Percentiles rank a stretch among this genome's conserved stretches.
These are phyloP conservation scores for Onychostoma macrolepis DNA, from an alignment of 2,113 vertebrate genomes.

Conservation along the genomic window DNA sequence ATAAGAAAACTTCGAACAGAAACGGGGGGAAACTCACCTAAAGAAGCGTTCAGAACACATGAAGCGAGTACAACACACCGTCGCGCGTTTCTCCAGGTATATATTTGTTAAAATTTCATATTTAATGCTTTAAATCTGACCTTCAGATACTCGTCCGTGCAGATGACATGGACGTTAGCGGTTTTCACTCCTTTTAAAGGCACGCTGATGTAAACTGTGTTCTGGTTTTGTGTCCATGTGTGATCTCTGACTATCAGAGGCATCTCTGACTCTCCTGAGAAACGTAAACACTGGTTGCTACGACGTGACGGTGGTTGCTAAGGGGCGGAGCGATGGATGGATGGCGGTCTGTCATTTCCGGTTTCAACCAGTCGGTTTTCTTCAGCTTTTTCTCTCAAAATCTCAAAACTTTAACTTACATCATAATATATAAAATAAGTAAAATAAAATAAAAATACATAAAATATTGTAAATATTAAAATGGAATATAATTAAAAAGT, in stretches of 20 bases:
- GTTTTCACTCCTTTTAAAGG: slow-evolving; percentile 77
- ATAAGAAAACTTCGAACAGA: slow-evolving; percentile 87
- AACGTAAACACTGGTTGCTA: slow-evolving; percentile 40
- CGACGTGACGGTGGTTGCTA: slow-evolving; percentile 42
- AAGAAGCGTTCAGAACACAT: background rate
- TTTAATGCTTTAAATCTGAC: slow-evolving; percentile 63
- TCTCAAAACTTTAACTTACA: background rate
- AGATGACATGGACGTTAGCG: slow-evolving; percentile 77
- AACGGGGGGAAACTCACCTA: slow-evolving; percentile 90
- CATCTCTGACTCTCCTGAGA: slow-evolving; percentile 70
- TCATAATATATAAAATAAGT: background rate
- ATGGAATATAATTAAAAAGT: too few species aligned
- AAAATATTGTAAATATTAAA: too few species aligned
- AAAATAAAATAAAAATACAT: too few species aligned
- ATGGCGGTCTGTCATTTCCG: background rate
- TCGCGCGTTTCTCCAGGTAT: background rate
- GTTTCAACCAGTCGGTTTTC: background rate
- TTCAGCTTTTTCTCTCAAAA: background rate
- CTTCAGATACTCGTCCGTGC: slow-evolving; percentile 87
- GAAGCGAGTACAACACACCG: background rate
- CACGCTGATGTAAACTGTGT: slow-evolving; percentile 76
- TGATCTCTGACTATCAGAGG: slow-evolving; percentile 81
- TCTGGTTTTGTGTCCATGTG: slow-evolving; percentile 83
- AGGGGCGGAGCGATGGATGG: slow-evolving; percentile 1
- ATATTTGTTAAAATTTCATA: background rate